These are phyloP conservation scores for Sitophilus oryzae DNA, from an alignment of 1,140 invertebrate genomes.

Conservation along the genomic window DNA sequence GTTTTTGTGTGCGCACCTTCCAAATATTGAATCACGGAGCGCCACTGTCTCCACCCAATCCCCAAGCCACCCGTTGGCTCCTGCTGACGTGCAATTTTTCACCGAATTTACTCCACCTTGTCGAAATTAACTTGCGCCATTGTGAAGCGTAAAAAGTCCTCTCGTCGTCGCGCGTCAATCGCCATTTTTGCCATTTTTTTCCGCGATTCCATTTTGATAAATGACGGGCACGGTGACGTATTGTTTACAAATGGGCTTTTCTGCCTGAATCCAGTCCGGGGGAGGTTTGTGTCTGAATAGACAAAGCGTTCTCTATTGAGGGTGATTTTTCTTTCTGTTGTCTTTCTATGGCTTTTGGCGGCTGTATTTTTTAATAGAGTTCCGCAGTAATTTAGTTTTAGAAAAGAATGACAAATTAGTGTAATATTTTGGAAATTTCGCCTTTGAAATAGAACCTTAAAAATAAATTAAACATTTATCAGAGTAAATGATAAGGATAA, in stretches of 20 bases:
- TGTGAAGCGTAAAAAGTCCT: slow-evolving; percentile 9
- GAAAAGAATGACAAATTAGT: too few relatives aligned
- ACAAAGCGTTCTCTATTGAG: too few relatives aligned
- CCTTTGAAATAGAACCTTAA: too few relatives aligned
- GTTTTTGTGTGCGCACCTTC: not conserved
- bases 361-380: too few relatives aligned
- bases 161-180: not conserved
- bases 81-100: slow-evolving; percentile 11
- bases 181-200: not conserved
- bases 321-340: too few relatives aligned
- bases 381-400: too few relatives aligned
- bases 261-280: too few relatives aligned
- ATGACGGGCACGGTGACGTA: not conserved
- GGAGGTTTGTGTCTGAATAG: too few relatives aligned
- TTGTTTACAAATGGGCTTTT: slow-evolving; percentile 9
- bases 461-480: too few relatives aligned
- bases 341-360: too few relatives aligned
- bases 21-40: not conserved
- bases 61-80: not conserved
- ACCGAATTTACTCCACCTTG: slow-evolving; percentile 16
- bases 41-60: not conserved
- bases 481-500: too few relatives aligned
- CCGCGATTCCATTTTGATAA: not conserved
- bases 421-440: too few relatives aligned
- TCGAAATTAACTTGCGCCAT: slow-evolving; percentile 14